Base-by-base conservation (phyloP, 2,888 invertebrate species). In the Drepana falcataria region DNA sequence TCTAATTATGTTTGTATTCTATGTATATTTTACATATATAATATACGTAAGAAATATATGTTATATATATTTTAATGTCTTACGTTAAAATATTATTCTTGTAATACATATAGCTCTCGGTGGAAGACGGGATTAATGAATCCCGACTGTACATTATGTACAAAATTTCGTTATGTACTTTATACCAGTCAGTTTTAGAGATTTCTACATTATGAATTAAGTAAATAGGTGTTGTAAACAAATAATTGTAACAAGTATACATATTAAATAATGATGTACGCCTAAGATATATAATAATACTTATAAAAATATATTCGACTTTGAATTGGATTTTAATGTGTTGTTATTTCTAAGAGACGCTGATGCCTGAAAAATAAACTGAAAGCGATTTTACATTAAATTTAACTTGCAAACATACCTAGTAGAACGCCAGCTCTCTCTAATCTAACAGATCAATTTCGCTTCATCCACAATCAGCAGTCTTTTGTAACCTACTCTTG, bases 151-250 rank as follows among this genome's bases (percentile, higher is more conserved):
- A 40, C 40, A 51, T 51, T 51, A 7, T 51, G 40, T 48, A 35
- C 75, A 75, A 78, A 21, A 77, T 75, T 69, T 76, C 65, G 34
- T 51, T 48, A 48, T 64, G 53, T 63, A 60, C 69, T 73, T 71
- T 60, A 73, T 81, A 80, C 83, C 80, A 87, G 87, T 87, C 87
- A 86, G 68, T 75, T 79, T 77, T 78, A 77, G 71, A 66, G 73
- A 77, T 75, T 76, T 71, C 69, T 73, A 63, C 66, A 70, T 73
- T 73, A 75, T 69, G 66, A 72, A 68, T 71, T 40, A 44, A 44
- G 44, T 44, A 68, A 69, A 71, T 70, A 71, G 65, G 66, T 67
- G 64, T 69, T 70, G 59, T 71, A 70, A 64, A 71, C 65, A 66
- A 53, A 57, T 60, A 68, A 60, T 58, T 59, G 59, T 51, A 58